These are phyloP conservation scores for Sinodicranocentrus sp. DNA, from an alignment of 2,888 invertebrate species.

Conservation along the genomic window DNA sequence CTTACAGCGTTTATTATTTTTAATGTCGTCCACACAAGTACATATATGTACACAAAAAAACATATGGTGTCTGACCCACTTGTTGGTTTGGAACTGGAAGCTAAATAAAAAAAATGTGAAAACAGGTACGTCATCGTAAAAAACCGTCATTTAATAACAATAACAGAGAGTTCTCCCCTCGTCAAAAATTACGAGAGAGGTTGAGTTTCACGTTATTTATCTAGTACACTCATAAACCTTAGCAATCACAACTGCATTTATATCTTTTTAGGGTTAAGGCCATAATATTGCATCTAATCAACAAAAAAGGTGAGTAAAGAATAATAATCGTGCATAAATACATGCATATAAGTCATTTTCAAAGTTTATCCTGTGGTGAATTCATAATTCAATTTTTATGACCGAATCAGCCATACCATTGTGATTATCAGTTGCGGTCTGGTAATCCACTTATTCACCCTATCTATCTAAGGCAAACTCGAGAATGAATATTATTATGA, in stretches of 20 bases:
- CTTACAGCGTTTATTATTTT: background rate
- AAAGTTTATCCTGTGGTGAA: slow-evolving; percentile 8
- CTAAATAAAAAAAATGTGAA: background rate
- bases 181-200: slow-evolving; percentile 1
- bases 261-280: slow-evolving; percentile 46
- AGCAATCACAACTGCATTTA: background rate
- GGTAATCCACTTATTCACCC: slow-evolving; percentile 15
- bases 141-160: background rate
- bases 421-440: slow-evolving; percentile 34
- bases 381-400: slow-evolving; percentile 23
- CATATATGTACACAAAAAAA: slow-evolving; percentile 23
- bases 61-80: slow-evolving; percentile 64
- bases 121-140: slow-evolving; percentile 4
- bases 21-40: background rate
- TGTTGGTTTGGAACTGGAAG: slow-evolving; percentile 57
- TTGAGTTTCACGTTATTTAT: too few species aligned
- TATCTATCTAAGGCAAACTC: too few species aligned
- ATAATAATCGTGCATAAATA: background rate
- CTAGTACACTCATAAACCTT: too few species aligned
- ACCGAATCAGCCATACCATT: background rate
- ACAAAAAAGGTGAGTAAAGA: background rate
- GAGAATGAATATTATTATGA: too few species aligned
- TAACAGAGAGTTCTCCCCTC: background rate
- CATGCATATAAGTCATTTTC: background rate
- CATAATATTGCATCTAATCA: background rate